Percentiles rank a stretch among this genome's conserved stretches.
Evolutionary conservation across 1,140 invertebrate species (phyloP).

Genomic region (Tetragonula clypearis): DNA sequence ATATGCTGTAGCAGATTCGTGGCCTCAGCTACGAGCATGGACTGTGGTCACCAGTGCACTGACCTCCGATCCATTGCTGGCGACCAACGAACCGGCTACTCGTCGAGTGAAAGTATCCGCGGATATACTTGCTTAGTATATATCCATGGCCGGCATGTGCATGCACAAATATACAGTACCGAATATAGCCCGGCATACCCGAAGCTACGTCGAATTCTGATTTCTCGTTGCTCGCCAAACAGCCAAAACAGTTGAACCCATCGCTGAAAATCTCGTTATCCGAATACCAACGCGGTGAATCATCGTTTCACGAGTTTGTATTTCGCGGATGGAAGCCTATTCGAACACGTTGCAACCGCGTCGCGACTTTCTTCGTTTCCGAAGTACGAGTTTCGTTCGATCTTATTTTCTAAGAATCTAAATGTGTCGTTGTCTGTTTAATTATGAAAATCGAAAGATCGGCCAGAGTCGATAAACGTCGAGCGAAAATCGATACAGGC

Average conservation of each 20-base stretch:
- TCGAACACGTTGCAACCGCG: not conserved
- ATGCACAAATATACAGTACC: conserved; percentile 48
- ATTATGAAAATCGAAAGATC: not conserved
- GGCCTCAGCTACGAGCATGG: conserved; percentile 52
- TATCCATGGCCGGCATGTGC: conserved; percentile 48
- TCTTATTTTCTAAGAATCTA: not conserved
- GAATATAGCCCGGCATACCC: conserved; percentile 43
- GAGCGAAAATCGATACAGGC: not conserved
- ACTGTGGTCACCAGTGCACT: conserved; percentile 73
- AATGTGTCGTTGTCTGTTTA: not conserved
- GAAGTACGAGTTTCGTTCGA: not conserved
- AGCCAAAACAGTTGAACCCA: not conserved
- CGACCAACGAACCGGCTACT: conserved; percentile 67
- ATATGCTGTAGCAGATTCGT: conserved; percentile 51
- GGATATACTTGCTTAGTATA: conserved; percentile 52
- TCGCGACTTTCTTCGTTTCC: not conserved
- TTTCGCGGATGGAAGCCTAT: no score
- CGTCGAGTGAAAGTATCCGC: conserved; percentile 71
- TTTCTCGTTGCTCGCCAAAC: conserved; percentile 45
- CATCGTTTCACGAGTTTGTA: not conserved
- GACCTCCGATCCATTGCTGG: conserved; percentile 71
- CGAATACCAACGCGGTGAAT: not conserved
- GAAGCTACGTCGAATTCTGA: conserved; percentile 47
- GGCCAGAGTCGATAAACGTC: not conserved
- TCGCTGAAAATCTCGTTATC: not conserved